Evolutionary conservation across 2,113 vertebrate species (phyloP), one percentile per base, ranked within the genome.

Genomic region (Macaca fascicularis): DNA sequence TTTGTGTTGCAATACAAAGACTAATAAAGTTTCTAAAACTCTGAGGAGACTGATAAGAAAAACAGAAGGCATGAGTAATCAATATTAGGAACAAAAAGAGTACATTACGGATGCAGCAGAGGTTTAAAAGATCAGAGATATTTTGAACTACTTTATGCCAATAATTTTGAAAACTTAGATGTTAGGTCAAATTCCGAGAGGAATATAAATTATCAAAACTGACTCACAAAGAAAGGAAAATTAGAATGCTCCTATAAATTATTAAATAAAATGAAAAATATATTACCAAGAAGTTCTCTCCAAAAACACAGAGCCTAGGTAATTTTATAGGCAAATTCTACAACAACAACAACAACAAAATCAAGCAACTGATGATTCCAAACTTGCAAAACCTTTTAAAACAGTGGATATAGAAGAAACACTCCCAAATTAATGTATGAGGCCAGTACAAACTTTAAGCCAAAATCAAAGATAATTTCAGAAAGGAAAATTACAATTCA

Each of bases 81-180:
- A 70, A 6, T 76, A 7, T 89, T 43, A 88, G 17, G 43, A 86
- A 89, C 43, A 50, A 59, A 81, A 64, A 55, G 43, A 27, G 14
- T 81, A 50, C 1, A 55, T 61, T 30, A 52, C 38, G 32, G n/a
- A 78, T 85, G 55, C 0, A 20, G 40, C 35, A 72, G 43, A 40
- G 2, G 82, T 92, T 95, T 92, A 48, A 96, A 55, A 85, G 55
- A n/a, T n/a, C 57, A 83, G n/a, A 86, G 74, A 78, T 48, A 85
- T 84, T 38, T 83, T 59, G 5, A 91, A 32, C 8, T 13, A 70
- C 13, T 75, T 86, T 87, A 32, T 75, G 83, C 22, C 6, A 52
- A n/a, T 40, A 69, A 85, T 85, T 85, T 93, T 76, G 95, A 89
- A 88, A 70, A 55, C 50, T 48, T 80, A 61, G 10, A 9, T 87